Conservation (phyloP, 2,888 invertebrate species). For the Eupithecia subfuscata region DNA sequence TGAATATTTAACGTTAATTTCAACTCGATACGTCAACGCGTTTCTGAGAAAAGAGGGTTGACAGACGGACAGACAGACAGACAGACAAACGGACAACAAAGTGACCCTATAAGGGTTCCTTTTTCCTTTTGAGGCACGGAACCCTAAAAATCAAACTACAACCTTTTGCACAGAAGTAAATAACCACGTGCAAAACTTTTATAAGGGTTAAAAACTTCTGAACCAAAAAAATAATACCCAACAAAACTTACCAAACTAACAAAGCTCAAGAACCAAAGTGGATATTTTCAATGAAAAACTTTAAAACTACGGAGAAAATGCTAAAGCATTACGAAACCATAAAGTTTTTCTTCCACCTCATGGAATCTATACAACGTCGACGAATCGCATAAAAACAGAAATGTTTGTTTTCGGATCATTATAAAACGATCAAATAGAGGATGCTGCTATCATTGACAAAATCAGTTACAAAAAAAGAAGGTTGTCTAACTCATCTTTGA, state of each 20-base stretch:
- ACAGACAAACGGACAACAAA: too few species aligned
- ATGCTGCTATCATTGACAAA: too few species aligned
- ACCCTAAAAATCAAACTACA: too few species aligned
- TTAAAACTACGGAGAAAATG: background rate
- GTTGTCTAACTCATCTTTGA: background rate
- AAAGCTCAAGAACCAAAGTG: background rate
- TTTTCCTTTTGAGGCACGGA: too few species aligned
- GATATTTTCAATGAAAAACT: constrained; percentile 9
- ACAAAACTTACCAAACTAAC: background rate
- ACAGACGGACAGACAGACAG: too few species aligned
- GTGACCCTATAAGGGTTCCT: too few species aligned
- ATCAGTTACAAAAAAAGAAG: too few species aligned
- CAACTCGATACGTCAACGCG: too few species aligned
- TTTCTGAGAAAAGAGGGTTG: too few species aligned
- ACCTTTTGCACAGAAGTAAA: background rate
- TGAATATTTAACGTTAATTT: too few species aligned
- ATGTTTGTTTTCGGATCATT: background rate
- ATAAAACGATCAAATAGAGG: background rate
- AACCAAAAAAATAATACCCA: background rate
- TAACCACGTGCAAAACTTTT: background rate
- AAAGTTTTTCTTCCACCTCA: background rate
- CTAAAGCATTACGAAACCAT: background rate
- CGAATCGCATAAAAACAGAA: background rate
- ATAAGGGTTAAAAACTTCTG: background rate
- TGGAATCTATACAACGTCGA: background rate